phyloP scores from a whole-genome alignment of 1,140 invertebrate species.

The Drosophila equinoxialis region DNA sequence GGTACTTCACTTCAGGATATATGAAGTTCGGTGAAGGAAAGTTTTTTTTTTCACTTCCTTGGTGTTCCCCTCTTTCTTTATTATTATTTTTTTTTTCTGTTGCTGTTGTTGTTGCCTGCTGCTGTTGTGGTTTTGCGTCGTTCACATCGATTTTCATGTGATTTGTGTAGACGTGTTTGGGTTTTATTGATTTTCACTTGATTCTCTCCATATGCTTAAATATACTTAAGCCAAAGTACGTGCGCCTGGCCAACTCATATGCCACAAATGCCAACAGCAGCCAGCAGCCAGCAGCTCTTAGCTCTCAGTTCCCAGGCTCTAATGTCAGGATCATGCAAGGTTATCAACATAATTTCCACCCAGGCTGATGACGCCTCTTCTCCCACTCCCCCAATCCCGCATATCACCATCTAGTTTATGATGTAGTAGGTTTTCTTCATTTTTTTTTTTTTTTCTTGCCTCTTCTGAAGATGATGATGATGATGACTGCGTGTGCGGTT shows the following conservation, averaged over 20 bases:
- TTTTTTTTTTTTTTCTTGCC: conserved; percentile 25
- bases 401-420: conserved; percentile 69
- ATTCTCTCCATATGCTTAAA: conserved; percentile 80
- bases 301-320: conserved; percentile 43
- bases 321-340: conserved; percentile 78
- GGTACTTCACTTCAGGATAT: neutral
- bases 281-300: conserved; percentile 8
- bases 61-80: neutral
- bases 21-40: neutral
- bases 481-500: conserved; percentile 73
- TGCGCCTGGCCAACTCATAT: conserved; percentile 67
- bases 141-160: conserved; percentile 77
- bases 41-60: neutral
- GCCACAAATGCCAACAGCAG: neutral
- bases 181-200: conserved; percentile 81
- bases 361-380: conserved; percentile 29
- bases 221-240: conserved; percentile 76
- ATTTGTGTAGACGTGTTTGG: conserved; percentile 80
- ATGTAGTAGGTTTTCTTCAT: conserved; percentile 71
- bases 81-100: neutral
- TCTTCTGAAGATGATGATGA: conserved; percentile 21
- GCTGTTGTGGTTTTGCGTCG: conserved; percentile 6
- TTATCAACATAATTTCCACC: conserved; percentile 79
- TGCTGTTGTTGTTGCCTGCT: neutral
- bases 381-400: conserved; percentile 20